These are phyloP conservation scores for Adelosebastes latens DNA, from an alignment of 2,797 vertebrate genomes.

Conservation along the genomic window DNA sequence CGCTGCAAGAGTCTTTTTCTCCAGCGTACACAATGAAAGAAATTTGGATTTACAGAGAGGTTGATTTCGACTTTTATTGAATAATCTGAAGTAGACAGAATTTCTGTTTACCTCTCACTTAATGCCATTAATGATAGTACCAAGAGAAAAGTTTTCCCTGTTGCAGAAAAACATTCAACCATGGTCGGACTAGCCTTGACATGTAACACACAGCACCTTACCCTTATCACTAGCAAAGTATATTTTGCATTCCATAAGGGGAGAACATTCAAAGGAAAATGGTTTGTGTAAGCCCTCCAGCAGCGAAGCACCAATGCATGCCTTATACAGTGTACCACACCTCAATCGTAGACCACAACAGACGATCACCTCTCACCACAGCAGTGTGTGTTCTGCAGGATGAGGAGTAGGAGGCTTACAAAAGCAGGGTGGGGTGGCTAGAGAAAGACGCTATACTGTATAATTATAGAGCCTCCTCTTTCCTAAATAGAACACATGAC, in stretches of 20 bases:
- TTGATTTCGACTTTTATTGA: neutral
- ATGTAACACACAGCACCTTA: neutral
- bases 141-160: neutral
- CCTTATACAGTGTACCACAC: neutral
- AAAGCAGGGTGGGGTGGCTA: slow-evolving; percentile 45
- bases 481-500: slow-evolving; percentile 57
- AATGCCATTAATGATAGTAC: neutral
- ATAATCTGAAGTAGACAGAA: neutral
- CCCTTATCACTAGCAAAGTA: neutral
- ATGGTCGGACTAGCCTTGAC: neutral
- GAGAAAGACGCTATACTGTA: slow-evolving; percentile 38
- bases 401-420: slow-evolving; percentile 10
- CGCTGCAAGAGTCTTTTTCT: neutral
- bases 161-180: neutral
- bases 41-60: neutral
- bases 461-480: slow-evolving; percentile 60
- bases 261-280: neutral
- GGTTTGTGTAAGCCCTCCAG: neutral
- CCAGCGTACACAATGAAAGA: neutral
- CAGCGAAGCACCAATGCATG: neutral
- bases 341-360: slow-evolving; percentile 3
- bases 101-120: neutral
- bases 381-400: slow-evolving; percentile 32
- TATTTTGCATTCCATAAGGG: neutral
- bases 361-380: slow-evolving; percentile 33